Base-by-base conservation (phyloP, 2,113 vertebrate species). In the Microtus richardsoni region DNA sequence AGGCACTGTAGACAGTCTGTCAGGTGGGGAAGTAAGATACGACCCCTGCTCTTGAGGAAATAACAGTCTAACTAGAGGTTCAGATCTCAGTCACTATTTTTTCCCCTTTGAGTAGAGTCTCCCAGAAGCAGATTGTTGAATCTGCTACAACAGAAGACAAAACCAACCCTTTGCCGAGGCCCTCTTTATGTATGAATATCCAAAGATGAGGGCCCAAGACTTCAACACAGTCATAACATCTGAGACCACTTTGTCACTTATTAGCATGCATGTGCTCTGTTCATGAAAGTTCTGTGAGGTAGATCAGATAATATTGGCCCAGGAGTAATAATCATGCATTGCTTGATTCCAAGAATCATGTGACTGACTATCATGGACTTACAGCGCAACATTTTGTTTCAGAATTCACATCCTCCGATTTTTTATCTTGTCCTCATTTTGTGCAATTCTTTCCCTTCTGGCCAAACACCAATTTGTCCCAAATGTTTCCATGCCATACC, bases 281-380 rank as follows among this genome's bases (percentile, higher is more conserved):
- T 84, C 70, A 91, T 79, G 83, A 94, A 91, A 96, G 30, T 88
- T 96, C 85, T 96, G 70, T 77, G 78, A 94, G 39, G 41, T 82
- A 92, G 77, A 77, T 3, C 30, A 92, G 80, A 88, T n/a, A 33
- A 24, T 80, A 80, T 36, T 30, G 74, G 75, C 54, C 14, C 10
- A 30, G 44, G 39, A 82, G 54, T 47, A 84, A 47, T 39, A 85
- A 33, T 88, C 49, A 74, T 17, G 47, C 22, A 91, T 91, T 64
- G 88, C 39, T 79, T 71, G n/a, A 88, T 33, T 66, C 58, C n/a
- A 93, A 91, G 90, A 86, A 24, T 89, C 66, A 79, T 70, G 62
- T 33, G 74, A 91, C 24, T 62, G 89, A 83, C 10, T 30, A 89
- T 83, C 62, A 52, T 7, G 33, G 49, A 91, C 12, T 93, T 58